Evolutionary conservation across 1,140 invertebrate genomes (phyloP).

Genomic region (Choristoneura fumiferana): DNA sequence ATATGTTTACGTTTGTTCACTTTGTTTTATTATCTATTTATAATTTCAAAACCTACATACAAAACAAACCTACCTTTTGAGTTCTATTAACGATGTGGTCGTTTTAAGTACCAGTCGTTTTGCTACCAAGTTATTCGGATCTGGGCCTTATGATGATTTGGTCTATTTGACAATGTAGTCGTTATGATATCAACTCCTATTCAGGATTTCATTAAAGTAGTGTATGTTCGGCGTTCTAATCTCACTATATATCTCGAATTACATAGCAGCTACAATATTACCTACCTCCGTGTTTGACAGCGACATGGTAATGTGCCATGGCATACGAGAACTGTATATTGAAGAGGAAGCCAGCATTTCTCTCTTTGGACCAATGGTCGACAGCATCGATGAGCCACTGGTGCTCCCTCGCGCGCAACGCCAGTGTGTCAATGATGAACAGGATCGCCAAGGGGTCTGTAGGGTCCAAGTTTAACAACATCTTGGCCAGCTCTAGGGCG

Average conservation of each 20-base stretch:
- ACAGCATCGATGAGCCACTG: conserved; percentile 89
- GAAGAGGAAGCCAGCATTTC: conserved; percentile 89
- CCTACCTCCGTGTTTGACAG: conserved; percentile 48
- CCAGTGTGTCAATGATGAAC: conserved; percentile 93
- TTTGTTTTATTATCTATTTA: too few species aligned
- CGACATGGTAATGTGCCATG: conserved; percentile 84
- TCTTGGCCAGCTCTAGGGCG: conserved; percentile 88
- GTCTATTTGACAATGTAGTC: too few species aligned
- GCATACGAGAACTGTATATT: conserved; percentile 94
- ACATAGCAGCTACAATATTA: neutral
- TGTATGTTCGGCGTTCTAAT: too few species aligned
- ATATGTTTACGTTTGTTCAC: too few species aligned
- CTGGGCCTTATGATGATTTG: too few species aligned
- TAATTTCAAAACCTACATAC: too few species aligned
- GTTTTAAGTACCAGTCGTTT: too few species aligned
- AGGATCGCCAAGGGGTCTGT: conserved; percentile 90
- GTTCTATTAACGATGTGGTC: too few species aligned
- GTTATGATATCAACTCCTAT: too few species aligned
- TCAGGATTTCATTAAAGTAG: too few species aligned
- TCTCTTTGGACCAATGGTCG: conserved; percentile 81
- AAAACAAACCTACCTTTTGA: too few species aligned
- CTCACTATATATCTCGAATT: conserved; percentile 37
- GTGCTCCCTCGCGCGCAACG: conserved; percentile 89
- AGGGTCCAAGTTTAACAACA: conserved; percentile 89
- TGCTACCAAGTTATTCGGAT: too few species aligned